A percentile compares a stretch with the other conserved stretches of the same genome.
Evolutionary conservation across 2,113 vertebrate genomes (phyloP).

Genomic region (Cyanoderma ruficeps): DNA sequence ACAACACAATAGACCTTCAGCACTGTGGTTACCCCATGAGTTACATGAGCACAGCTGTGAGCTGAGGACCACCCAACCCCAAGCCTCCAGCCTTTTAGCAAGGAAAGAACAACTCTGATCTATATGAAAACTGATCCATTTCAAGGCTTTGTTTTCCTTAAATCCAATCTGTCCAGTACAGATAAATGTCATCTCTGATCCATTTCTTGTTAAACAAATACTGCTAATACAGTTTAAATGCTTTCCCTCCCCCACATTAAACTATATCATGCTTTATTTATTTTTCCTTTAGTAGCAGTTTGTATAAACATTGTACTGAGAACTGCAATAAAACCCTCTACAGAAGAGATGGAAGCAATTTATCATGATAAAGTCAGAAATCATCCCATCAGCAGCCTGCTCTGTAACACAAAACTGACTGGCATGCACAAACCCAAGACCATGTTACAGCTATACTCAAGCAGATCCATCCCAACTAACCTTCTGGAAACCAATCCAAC

Average conservation of each 20-base stretch:
- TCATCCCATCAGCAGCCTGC: neutral
- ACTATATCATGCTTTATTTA: neutral
- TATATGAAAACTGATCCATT: neutral
- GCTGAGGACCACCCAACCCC: neutral
- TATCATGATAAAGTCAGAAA: neutral
- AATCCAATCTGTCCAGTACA: neutral
- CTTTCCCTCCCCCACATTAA: neutral
- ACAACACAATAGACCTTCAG: neutral
- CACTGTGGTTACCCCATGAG: neutral
- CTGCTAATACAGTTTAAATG: neutral
- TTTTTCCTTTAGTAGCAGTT: neutral
- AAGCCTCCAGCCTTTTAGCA: neutral
- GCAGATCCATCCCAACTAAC: neutral
- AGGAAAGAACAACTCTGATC: neutral
- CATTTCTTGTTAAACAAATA: slow-evolving; percentile 17
- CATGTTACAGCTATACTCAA: neutral
- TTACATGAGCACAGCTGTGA: neutral
- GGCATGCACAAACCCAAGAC: neutral
- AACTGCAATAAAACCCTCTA: neutral
- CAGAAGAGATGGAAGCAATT: neutral
- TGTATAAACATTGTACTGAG: neutral
- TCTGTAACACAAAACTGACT: neutral
- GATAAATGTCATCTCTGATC: slow-evolving; percentile 12
- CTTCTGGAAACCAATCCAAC: neutral
- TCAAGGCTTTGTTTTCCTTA: slow-evolving; percentile 1